Conservation (phyloP, 2,797 vertebrate genomes). For the Enteromius anoplus region DNA sequence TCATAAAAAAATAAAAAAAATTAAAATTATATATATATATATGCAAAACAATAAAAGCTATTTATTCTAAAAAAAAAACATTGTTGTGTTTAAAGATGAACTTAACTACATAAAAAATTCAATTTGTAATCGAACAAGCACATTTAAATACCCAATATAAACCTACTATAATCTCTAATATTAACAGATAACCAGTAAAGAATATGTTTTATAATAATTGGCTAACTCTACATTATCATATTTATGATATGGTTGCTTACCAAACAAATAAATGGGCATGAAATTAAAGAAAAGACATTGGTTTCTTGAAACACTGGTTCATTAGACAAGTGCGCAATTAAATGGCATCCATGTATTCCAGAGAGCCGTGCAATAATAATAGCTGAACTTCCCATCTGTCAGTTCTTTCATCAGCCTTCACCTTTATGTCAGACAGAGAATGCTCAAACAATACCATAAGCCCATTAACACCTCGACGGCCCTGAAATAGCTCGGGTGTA, state of each 20-base stretch:
- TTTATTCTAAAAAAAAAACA: neutral
- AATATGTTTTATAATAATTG: neutral
- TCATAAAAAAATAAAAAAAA: no score
- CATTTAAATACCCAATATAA: neutral
- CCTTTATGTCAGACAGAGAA: conserved; percentile 29
- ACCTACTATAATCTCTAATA: neutral
- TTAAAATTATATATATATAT: no score
- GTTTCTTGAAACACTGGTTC: neutral
- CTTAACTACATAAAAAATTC: neutral
- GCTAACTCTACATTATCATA: neutral
- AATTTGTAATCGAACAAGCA: neutral
- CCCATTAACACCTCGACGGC: conserved; percentile 39
- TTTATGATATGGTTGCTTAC: neutral
- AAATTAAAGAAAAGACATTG: neutral
- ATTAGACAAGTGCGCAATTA: neutral
- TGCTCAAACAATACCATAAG: conserved; percentile 48
- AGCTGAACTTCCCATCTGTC: conserved; percentile 43
- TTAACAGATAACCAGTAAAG: neutral
- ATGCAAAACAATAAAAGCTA: no score
- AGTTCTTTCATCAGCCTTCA: conserved; percentile 15
- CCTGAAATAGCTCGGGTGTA: conserved; percentile 43
- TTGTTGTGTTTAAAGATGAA: neutral
- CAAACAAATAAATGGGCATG: neutral
- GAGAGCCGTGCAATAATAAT: neutral
- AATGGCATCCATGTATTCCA: neutral